A percentile compares a stretch with the other conserved stretches of the same genome.
Conservation (phyloP, 2,113 vertebrate genomes). For the Lichenostomus cassidix region DNA sequence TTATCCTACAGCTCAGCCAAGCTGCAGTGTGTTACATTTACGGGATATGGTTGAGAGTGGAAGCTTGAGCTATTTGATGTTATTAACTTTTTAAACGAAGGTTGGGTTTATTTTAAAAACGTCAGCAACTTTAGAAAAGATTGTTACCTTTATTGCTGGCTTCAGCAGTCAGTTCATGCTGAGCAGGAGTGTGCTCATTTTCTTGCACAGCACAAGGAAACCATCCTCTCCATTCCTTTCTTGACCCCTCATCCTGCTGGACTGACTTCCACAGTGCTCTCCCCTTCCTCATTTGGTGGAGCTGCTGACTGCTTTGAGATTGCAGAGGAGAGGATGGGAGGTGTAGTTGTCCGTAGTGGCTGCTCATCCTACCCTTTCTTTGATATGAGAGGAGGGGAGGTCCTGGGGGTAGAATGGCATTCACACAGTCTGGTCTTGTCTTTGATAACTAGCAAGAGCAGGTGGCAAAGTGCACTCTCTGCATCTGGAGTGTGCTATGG, state of each 20-base stretch:
- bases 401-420: background rate
- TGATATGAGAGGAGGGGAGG: background rate
- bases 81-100: background rate
- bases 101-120: background rate
- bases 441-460: background rate
- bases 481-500: background rate
- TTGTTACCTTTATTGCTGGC: background rate
- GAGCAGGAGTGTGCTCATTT: background rate
- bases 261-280: background rate
- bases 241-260: background rate
- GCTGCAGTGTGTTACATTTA: background rate
- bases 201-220: background rate
- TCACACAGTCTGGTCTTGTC: background rate
- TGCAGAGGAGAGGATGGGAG: background rate
- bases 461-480: background rate
- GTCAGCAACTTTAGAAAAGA: background rate
- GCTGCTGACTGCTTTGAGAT: background rate
- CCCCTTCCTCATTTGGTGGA: background rate
- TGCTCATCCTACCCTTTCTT: background rate
- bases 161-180: background rate
- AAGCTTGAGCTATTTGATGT: background rate
- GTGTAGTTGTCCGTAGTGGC: background rate
- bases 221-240: background rate
- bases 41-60: background rate
- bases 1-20: slow-evolving; percentile 9